phyloP scores from a whole-genome alignment of 2,797 vertebrate species.

The Pantherophis alleghaniensis region DNA sequence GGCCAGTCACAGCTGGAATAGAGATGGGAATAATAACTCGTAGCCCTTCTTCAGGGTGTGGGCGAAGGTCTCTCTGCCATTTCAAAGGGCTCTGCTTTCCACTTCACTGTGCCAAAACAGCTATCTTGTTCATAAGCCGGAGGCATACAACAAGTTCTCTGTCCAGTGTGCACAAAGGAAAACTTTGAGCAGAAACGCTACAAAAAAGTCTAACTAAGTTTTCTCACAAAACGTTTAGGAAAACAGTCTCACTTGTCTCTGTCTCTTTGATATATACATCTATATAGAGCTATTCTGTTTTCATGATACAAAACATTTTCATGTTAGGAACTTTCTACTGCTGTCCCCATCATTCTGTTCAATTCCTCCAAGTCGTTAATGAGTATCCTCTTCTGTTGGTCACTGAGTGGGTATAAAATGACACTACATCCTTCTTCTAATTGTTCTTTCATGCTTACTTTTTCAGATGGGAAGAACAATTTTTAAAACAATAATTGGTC shows the following conservation, averaged over 20 bases:
- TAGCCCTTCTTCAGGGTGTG: fast-evolving
- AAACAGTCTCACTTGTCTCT: not conserved
- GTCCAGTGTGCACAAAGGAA: conserved; percentile 44
- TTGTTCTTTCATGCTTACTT: not conserved
- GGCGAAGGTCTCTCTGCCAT: not conserved
- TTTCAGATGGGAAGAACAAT: not conserved
- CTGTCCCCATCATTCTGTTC: not conserved
- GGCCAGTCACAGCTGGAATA: fast-evolving
- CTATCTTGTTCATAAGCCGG: not conserved
- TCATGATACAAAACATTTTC: not conserved
- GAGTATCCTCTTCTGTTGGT: not conserved
- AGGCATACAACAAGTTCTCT: conserved; percentile 38
- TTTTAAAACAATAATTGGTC: not conserved
- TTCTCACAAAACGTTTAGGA: conserved; percentile 20
- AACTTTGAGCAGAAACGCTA: conserved; percentile 51
- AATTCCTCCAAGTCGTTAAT: not conserved
- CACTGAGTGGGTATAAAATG: not conserved
- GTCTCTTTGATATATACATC: not conserved
- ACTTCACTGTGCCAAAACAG: conserved; percentile 14
- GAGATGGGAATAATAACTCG: not conserved
- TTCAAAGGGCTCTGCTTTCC: conserved; percentile 21
- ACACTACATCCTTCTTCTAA: not conserved
- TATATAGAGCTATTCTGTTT: not conserved
- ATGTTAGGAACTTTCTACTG: not conserved
- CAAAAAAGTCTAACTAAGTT: not conserved